These are phyloP conservation scores for Gadus chalcogrammus DNA, from an alignment of 2,113 vertebrate species.

Conservation along the genomic window DNA sequence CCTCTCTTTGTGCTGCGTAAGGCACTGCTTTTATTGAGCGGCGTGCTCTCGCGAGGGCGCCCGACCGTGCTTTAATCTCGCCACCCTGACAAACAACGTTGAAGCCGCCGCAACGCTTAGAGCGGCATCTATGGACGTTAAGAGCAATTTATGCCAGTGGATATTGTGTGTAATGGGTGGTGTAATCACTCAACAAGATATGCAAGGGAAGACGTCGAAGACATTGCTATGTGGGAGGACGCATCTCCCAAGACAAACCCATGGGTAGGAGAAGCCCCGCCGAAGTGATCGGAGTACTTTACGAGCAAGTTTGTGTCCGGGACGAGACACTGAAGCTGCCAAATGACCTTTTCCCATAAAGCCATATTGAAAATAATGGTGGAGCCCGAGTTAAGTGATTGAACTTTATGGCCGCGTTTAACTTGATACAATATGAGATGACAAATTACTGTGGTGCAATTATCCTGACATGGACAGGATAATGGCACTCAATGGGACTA, in stretches of 20 bases:
- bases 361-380: constrained; percentile 62
- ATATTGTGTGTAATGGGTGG: not conserved
- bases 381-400: constrained; percentile 58
- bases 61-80: constrained; percentile 51
- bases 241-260: not conserved
- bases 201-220: not conserved
- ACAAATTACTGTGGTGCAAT: constrained; percentile 54
- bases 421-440: constrained; percentile 59
- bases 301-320: constrained; percentile 10
- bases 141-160: constrained; percentile 14
- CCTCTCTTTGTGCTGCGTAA: constrained; percentile 45
- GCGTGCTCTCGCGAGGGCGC: constrained; percentile 55
- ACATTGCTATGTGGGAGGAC: too few relatives aligned
- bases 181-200: too few relatives aligned
- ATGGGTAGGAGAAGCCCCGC: not conserved
- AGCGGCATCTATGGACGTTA: constrained; percentile 40
- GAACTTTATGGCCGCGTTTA: constrained; percentile 65
- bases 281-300: constrained; percentile 53
- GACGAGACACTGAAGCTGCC: constrained; percentile 42
- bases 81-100: too few relatives aligned
- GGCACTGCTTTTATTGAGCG: constrained; percentile 49
- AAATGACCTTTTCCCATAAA: constrained; percentile 54
- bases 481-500: constrained; percentile 35
- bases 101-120: too few relatives aligned
- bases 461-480: constrained; percentile 39